A percentile compares a stretch with the other conserved stretches of the same genome.
Evolutionary conservation across 2,888 invertebrate species (phyloP).

Genomic region (Himalopsyche kuldschensis): DNA sequence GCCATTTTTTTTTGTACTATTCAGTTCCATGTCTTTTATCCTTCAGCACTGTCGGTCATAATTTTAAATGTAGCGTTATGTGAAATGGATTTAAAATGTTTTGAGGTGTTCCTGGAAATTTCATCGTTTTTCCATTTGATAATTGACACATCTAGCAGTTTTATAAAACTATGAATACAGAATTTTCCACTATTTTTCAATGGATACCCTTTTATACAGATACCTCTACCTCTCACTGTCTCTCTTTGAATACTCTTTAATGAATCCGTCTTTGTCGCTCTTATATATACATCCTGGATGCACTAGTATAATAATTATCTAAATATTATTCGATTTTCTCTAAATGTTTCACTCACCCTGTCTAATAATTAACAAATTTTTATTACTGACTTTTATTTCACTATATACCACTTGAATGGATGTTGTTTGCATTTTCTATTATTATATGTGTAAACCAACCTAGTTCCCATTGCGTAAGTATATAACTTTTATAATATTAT

Average conservation of each 20-base stretch:
- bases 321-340: neutral
- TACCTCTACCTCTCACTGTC: slow-evolving; percentile 21
- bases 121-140: neutral
- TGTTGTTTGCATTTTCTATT: slow-evolving; percentile 26
- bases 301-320: neutral
- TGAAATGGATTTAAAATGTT: neutral
- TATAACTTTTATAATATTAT: neutral
- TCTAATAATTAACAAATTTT: neutral
- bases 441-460: slow-evolving; percentile 16
- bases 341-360: neutral
- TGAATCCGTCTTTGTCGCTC: slow-evolving; percentile 30
- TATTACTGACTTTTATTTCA: neutral
- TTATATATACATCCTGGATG: slow-evolving; percentile 10
- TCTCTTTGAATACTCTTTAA: slow-evolving; percentile 22
- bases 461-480: neutral
- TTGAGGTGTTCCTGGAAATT: neutral
- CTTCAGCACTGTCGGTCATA: too few species aligned
- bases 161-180: neutral
- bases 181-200: neutral
- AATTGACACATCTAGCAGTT: neutral
- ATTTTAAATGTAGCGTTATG: too few species aligned
- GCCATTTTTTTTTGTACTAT: too few species aligned
- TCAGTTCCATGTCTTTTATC: too few species aligned
- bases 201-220: slow-evolving; percentile 1
- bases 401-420: slow-evolving; percentile 17